Base-by-base conservation (phyloP, 2,113 vertebrate genomes). In the Diglossa brunneiventris region DNA sequence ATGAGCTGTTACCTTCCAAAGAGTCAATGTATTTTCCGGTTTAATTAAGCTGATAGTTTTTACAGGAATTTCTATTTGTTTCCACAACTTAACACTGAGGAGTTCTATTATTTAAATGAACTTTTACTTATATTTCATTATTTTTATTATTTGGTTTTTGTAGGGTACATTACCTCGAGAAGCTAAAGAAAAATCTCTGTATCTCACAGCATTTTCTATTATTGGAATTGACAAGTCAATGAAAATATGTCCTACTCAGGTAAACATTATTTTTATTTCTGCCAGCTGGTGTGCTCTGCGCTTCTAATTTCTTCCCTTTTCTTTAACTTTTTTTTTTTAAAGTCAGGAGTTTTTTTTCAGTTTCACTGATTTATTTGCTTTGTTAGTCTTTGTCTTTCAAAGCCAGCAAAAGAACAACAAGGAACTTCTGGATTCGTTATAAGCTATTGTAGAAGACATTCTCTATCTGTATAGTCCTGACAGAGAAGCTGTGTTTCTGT, bases 151-250 rank as follows among this genome's bases (percentile, higher is more conserved):
- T 76, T 95, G 22, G 2, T 80, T 95, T 27, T 89, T 96, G 28
- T 83, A 98, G 98, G 97, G 97, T n/a, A 95, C 94, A 4, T 66
- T 97, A n/a, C 96, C 97, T 69, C 82, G 4, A 46, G 94, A 98
- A 87, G 61, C 96, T 3, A 69, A 92, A 62, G 98, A 99, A 64
- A 97, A 96, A 13, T 63, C 97, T 2, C 97, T 99, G 15, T 99
- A 98, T 75, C 97, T 99, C 53, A 99, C 99, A 28, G 99, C 99
- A 49, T 99, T 99, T 88, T 96, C 97, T 44, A 31, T 99, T 64
- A 98, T 99, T 73, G 98, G 98, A 16, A 97, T 99, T 58, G 91
- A 95, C 77, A 98, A 96, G 81, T 96, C 98, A 7, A 95, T 97
- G 16, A 83, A 97, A n/a, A 87, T 98, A 21, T 98, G 96, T 8